Evolutionary conservation across 2,888 invertebrate genomes (phyloP), one percentile per base, ranked within the genome.

Genomic region (Euspilapteryx auroguttella): DNA sequence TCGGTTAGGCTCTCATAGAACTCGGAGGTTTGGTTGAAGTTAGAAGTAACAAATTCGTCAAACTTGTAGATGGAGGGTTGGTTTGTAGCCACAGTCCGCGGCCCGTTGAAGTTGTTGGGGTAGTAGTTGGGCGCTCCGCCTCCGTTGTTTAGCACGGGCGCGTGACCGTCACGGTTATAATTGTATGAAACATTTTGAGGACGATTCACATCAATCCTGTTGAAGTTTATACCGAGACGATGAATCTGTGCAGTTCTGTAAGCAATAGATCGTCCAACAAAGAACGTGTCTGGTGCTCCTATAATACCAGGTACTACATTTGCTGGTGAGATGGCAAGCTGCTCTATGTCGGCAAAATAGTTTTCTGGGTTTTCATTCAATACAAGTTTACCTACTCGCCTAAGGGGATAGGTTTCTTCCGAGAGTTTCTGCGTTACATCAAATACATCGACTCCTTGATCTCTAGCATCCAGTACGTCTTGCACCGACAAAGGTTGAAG

Each of bases 51-150:
- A n/a, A n/a, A n/a, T n/a, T n/a, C n/a, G n/a, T n/a, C n/a, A n/a
- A n/a, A n/a, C n/a, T n/a, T n/a, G n/a, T n/a, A n/a, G n/a, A n/a
- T n/a, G n/a, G n/a, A n/a, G n/a, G n/a, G n/a, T n/a, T n/a, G n/a
- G n/a, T n/a, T n/a, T n/a, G n/a, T n/a, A n/a, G n/a, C n/a, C n/a
- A n/a, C n/a, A 23, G 80, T 80, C 34, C 80, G 78, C 0, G 94
- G 92, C 0, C 95, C 96, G 36, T 81, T 73, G 55, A 94, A 98
- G 36, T 94, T 92, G 69, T 97, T 98, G 0, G 97, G 97, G 63
- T 82, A 93, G 54, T 96, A 98, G 61, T 96, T 96, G 2, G 96
- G 96, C 3, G 88, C 87, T 13, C 87, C 89, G 21, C 80, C 83
- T 57, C 90, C 89, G 50, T 94, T 94, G 41, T 87, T 82, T 21